phyloP scores from a whole-genome alignment of 2,797 vertebrate species.

The Ptychadena robeensis region DNA sequence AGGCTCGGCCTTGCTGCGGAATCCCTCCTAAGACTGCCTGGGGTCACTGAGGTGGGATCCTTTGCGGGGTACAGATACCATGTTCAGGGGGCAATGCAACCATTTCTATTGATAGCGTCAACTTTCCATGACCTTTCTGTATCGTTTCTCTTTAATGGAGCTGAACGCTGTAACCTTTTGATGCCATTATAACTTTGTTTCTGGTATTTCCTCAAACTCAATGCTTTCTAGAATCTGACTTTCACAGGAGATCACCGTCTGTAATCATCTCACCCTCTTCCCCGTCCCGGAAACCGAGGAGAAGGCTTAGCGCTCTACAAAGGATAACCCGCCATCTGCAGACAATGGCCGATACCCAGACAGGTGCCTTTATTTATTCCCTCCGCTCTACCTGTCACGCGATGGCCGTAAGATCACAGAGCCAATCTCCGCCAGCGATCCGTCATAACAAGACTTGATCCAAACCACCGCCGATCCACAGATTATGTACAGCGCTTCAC shows the following conservation, averaged over 20 bases:
- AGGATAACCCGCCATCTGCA: slow-evolving; percentile 19
- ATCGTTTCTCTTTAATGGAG: not conserved
- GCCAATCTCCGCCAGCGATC: slow-evolving; percentile 20
- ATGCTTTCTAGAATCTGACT: not conserved
- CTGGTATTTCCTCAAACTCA: not conserved
- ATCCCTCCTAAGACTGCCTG: too few species aligned
- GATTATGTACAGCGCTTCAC: slow-evolving; percentile 66
- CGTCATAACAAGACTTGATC: slow-evolving; percentile 41
- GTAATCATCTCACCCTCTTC: slow-evolving; percentile 15
- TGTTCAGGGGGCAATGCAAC: too few species aligned
- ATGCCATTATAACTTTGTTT: not conserved
- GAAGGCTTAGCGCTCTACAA: not conserved
- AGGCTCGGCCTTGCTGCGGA: too few species aligned
- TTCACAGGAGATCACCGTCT: not conserved
- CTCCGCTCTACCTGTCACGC: slow-evolving; percentile 42
- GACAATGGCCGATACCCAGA: slow-evolving; percentile 4
- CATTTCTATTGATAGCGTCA: too few species aligned
- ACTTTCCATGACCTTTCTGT: not conserved
- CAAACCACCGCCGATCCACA: slow-evolving; percentile 58
- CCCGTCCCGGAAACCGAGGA: slow-evolving; percentile 5
- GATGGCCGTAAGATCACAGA: slow-evolving; percentile 47
- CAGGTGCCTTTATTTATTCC: slow-evolving; percentile 14
- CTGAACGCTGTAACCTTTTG: not conserved
- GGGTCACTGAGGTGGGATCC: too few species aligned
- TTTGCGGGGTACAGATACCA: too few species aligned